Percentiles rank a stretch among this genome's conserved stretches.
phyloP scores from a whole-genome alignment of 1,140 invertebrate species.

The Dinoponera quadriceps region DNA sequence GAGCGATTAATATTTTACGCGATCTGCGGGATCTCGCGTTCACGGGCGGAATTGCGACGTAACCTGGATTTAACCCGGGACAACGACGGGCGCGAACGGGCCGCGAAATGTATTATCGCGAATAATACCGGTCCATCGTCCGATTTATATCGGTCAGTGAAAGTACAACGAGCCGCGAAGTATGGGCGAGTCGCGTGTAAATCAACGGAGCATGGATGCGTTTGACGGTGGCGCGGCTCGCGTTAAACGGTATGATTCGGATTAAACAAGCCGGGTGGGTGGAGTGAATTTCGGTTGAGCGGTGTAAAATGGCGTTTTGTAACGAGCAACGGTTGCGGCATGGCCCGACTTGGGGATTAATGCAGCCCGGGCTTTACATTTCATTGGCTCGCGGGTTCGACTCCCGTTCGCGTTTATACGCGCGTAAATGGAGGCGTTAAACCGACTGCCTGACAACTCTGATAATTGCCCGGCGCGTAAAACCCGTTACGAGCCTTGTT shows the following conservation, averaged over 20 bases:
- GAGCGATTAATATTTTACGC: constrained; percentile 28
- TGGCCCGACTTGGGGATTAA: constrained; percentile 66
- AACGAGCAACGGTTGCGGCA: constrained; percentile 69
- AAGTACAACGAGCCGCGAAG: constrained; percentile 30
- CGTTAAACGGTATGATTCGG: constrained; percentile 66
- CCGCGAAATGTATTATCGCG: constrained; percentile 21
- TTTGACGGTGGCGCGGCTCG: constrained; percentile 21
- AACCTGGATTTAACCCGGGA: constrained; percentile 33
- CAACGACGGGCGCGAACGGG: constrained; percentile 7
- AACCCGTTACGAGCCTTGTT: constrained; percentile 80
- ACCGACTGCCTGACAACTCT: constrained; percentile 84
- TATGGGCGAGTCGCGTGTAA: constrained; percentile 19
- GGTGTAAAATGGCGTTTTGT: constrained; percentile 81
- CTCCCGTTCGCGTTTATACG: constrained; percentile 79
- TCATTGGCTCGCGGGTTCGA: constrained; percentile 70
- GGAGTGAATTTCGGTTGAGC: constrained; percentile 62
- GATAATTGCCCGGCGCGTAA: constrained; percentile 84
- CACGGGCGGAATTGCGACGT: constrained; percentile 32
- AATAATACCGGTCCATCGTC: background rate
- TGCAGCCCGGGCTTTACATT: constrained; percentile 73
- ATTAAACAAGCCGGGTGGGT: constrained; percentile 51
- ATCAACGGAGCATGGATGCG: constrained; percentile 22
- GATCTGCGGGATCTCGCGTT: background rate
- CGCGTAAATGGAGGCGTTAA: constrained; percentile 82
- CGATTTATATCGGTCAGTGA: constrained; percentile 46